phyloP scores from a whole-genome alignment of 2,888 invertebrate species.

The Nysson spinosus region DNA sequence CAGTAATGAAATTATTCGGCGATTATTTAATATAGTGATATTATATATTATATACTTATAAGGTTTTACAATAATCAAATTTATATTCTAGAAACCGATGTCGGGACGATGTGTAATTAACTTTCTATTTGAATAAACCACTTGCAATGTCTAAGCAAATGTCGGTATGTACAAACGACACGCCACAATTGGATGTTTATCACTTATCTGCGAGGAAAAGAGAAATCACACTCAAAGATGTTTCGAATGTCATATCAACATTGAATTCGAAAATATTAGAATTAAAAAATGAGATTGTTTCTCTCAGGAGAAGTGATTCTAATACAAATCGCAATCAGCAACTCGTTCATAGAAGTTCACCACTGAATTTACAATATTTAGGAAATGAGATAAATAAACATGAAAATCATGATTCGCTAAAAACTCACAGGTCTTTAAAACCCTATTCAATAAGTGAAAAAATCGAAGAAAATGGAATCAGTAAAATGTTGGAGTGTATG shows the following conservation, averaged over 20 bases:
- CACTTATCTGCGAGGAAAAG: constrained; percentile 5
- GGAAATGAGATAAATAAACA: too few relatives aligned
- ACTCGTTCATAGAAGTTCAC: too few relatives aligned
- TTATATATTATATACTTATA: too few relatives aligned
- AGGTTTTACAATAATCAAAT: too few relatives aligned
- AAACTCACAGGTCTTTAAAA: too few relatives aligned
- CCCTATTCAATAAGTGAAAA: too few relatives aligned
- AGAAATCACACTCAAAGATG: constrained; percentile 22
- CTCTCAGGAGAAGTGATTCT: constrained; percentile 13
- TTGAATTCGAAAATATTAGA: constrained; percentile 23
- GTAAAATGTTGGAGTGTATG: not conserved
- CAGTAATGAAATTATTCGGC: too few relatives aligned
- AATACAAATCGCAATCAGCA: not conserved
- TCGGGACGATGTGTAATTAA: too few relatives aligned
- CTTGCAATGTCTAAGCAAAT: not conserved
- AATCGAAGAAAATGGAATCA: not conserved
- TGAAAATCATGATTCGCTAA: too few relatives aligned
- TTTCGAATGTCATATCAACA: constrained; percentile 17
- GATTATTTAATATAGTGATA: too few relatives aligned
- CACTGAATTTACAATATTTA: too few relatives aligned
- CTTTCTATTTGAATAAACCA: not conserved
- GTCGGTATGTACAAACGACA: not conserved
- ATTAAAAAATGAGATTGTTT: constrained; percentile 36
- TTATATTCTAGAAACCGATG: too few relatives aligned
- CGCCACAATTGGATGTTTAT: not conserved